Conservation (phyloP, 2,888 invertebrate species). For the Anthophora plumipes region DNA sequence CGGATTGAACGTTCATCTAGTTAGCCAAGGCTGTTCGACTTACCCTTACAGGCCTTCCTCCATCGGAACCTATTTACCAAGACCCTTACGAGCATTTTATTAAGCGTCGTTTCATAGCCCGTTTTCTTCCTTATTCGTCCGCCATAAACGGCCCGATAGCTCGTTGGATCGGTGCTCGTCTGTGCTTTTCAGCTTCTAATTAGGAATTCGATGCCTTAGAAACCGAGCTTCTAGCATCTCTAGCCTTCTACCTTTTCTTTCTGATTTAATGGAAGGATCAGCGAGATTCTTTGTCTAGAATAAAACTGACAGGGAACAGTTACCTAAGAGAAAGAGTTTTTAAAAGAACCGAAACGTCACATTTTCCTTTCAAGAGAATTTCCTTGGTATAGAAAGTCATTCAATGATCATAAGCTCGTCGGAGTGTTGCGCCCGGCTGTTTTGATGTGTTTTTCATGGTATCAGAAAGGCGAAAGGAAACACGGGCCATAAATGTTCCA, state of each 20-base stretch:
- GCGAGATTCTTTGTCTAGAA: too few species aligned
- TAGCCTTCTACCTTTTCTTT: neutral
- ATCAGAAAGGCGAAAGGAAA: neutral
- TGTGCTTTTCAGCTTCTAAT: constrained; percentile 58
- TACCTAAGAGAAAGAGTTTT: too few species aligned
- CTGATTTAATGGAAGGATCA: neutral
- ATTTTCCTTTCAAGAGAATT: too few species aligned
- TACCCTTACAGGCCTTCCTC: constrained; percentile 41
- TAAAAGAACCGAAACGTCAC: too few species aligned
- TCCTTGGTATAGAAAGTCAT: neutral
- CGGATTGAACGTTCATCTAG: constrained; percentile 50
- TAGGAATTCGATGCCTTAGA: constrained; percentile 41
- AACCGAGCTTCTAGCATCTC: neutral
- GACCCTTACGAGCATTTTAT: constrained; percentile 48
- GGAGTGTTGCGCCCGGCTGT: neutral
- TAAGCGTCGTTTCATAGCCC: constrained; percentile 34
- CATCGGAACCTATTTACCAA: constrained; percentile 58
- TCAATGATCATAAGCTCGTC: neutral
- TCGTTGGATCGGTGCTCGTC: neutral
- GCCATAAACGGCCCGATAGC: constrained; percentile 24
- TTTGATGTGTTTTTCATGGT: constrained; percentile 28
- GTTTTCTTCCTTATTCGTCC: constrained; percentile 39
- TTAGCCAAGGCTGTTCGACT: constrained; percentile 50
- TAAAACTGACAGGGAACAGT: too few species aligned
- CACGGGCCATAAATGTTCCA: constrained; percentile 22